Conservation (phyloP, 2,888 invertebrate genomes). For the Plebejus anna region DNA sequence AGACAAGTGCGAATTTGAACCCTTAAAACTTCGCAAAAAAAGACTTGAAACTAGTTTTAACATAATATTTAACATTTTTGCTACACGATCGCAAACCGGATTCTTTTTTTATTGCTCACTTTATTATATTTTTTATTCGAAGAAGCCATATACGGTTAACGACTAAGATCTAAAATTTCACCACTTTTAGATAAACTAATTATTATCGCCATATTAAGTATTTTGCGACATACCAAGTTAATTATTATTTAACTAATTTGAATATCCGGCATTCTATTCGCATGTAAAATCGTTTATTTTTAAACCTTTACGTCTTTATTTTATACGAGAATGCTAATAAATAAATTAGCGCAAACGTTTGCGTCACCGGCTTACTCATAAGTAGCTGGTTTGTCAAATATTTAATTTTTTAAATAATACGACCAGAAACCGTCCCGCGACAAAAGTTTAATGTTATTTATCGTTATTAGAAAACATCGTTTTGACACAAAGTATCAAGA, state of each 20-base stretch:
- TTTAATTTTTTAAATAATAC: slow-evolving; percentile 12
- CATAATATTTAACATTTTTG: slow-evolving; percentile 6
- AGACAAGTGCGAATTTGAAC: not conserved
- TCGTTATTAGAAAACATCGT: slow-evolving; percentile 20
- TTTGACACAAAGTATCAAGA: slow-evolving; percentile 6
- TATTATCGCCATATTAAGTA: slow-evolving; percentile 5
- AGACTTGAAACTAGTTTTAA: not conserved
- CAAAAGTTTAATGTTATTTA: slow-evolving; percentile 8
- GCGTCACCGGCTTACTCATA: not conserved
- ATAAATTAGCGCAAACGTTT: not conserved
- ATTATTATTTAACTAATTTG: slow-evolving; percentile 8
- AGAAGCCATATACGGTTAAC: slow-evolving; percentile 10
- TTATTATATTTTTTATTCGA: slow-evolving; percentile 14
- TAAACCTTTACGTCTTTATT: slow-evolving; percentile 14
- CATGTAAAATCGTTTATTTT: slow-evolving; percentile 7
- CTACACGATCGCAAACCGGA: slow-evolving; percentile 9
- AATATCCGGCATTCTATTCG: slow-evolving; percentile 9
- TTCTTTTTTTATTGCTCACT: slow-evolving; percentile 17
- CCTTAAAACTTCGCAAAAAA: not conserved
- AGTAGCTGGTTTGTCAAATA: slow-evolving; percentile 22
- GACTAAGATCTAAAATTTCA: slow-evolving; percentile 10
- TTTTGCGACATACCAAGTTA: slow-evolving; percentile 14
- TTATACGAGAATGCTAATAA: slow-evolving; percentile 6
- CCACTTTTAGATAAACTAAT: slow-evolving; percentile 12
- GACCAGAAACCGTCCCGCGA: not conserved